Conservation (phyloP, 1,140 invertebrate genomes). For the Nebria ingens region DNA sequence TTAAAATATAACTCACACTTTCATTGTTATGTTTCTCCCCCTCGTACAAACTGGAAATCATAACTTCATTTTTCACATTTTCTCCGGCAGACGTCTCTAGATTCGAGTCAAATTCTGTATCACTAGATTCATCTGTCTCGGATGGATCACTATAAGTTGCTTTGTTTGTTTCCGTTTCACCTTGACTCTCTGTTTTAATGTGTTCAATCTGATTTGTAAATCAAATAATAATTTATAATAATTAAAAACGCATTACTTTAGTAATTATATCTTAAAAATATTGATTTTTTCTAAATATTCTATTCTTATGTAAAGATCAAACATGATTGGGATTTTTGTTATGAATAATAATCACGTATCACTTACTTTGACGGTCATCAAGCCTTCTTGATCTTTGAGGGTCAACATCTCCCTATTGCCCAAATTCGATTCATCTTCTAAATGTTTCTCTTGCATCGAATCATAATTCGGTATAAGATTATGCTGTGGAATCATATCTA, state of each 20-base stretch:
- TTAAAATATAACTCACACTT: neutral
- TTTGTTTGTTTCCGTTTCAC: constrained; percentile 15
- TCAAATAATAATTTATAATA: too few species aligned
- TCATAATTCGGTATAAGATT: constrained; percentile 14
- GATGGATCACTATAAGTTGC: constrained; percentile 10
- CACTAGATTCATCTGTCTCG: constrained; percentile 1
- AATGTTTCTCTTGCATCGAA: constrained; percentile 17
- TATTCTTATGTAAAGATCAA: too few species aligned
- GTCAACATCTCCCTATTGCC: too few species aligned
- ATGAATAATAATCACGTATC: too few species aligned
- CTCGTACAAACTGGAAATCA: constrained; percentile 12
- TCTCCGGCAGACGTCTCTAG: neutral
- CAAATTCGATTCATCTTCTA: constrained; percentile 22
- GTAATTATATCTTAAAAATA: too few species aligned
- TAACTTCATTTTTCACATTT: neutral
- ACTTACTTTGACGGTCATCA: constrained; percentile 10
- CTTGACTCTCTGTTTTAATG: constrained; percentile 11
- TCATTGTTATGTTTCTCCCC: constrained; percentile 11
- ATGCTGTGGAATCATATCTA: constrained; percentile 2
- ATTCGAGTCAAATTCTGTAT: constrained; percentile 11
- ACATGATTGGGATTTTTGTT: too few species aligned
- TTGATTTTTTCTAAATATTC: too few species aligned
- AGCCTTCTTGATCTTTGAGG: constrained; percentile 16
- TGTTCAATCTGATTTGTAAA: constrained; percentile 13
- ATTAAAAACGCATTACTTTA: too few species aligned